Evolutionary conservation across 2,113 vertebrate genomes (phyloP).

Genomic region (Thamnophis sirtalis): DNA sequence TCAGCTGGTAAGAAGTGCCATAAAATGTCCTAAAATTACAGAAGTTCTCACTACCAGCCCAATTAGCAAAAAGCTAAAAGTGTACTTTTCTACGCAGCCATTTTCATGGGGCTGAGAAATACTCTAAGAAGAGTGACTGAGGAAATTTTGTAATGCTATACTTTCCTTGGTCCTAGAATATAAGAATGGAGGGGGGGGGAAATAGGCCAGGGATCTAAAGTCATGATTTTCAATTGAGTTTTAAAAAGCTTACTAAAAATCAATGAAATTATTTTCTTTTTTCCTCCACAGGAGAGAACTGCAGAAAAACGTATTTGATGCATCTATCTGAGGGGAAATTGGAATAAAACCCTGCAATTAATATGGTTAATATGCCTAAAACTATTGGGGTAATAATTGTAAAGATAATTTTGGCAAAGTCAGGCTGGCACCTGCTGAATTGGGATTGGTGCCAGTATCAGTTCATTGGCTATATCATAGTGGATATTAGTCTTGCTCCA

Average conservation of each 20-base stretch:
- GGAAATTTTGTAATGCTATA: background rate
- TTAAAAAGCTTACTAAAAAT: background rate
- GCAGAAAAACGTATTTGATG: constrained; percentile 4
- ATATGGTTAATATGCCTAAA: background rate
- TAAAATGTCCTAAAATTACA: background rate
- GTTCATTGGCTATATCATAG: background rate
- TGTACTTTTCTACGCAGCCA: background rate
- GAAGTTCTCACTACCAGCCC: background rate
- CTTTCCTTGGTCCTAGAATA: too few relatives aligned
- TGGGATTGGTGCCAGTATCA: background rate
- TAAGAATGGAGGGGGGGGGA: background rate
- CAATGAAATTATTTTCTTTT: constrained; percentile 13
- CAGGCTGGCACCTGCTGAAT: background rate
- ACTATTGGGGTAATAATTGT: background rate
- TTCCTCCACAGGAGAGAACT: background rate
- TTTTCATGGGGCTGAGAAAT: background rate
- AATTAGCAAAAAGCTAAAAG: background rate
- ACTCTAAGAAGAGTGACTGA: background rate
- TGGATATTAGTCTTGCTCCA: background rate
- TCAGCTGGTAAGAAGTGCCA: background rate
- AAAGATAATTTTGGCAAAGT: background rate
- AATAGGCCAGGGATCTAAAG: background rate
- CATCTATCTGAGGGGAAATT: background rate
- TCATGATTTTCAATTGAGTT: background rate
- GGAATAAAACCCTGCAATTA: background rate